Conservation (phyloP, 2,113 vertebrate species). For the Petromus typicus region DNA sequence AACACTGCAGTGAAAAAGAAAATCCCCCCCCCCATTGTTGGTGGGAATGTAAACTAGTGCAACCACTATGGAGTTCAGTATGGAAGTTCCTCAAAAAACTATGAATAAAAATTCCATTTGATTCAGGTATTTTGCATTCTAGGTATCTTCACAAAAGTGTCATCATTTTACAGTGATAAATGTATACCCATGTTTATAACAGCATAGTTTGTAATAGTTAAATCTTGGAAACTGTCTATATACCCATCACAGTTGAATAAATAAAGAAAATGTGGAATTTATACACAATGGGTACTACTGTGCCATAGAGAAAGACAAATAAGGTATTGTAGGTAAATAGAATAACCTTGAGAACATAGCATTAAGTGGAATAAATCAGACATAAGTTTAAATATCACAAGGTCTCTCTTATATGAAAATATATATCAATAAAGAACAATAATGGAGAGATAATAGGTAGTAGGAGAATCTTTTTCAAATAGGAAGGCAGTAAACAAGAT, state of each 20-base stretch:
- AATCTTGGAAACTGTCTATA: not conserved
- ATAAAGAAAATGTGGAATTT: not conserved
- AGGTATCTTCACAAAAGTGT: not conserved
- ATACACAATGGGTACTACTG: not conserved
- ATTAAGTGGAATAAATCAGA: not conserved
- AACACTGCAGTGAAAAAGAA: not conserved
- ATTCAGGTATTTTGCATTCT: no score
- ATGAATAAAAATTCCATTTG: not conserved
- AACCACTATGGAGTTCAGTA: not conserved
- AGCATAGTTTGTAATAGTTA: not conserved
- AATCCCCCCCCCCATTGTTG: not conserved
- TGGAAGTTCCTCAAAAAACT: not conserved
- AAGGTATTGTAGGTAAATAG: not conserved
- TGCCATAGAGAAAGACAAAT: not conserved
- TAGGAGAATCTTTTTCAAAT: not conserved
- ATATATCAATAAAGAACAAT: not conserved
- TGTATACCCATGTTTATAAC: not conserved
- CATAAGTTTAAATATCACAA: not conserved
- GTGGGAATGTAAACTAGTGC: not conserved
- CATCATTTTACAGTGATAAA: not conserved
- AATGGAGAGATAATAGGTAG: not conserved
- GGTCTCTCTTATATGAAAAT: not conserved
- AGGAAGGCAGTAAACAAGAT: not conserved
- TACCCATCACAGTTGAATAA: not conserved
- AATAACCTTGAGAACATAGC: not conserved